These are phyloP conservation scores for Python bivittatus DNA, from an alignment of 2,113 vertebrate genomes.

Conservation along the genomic window DNA sequence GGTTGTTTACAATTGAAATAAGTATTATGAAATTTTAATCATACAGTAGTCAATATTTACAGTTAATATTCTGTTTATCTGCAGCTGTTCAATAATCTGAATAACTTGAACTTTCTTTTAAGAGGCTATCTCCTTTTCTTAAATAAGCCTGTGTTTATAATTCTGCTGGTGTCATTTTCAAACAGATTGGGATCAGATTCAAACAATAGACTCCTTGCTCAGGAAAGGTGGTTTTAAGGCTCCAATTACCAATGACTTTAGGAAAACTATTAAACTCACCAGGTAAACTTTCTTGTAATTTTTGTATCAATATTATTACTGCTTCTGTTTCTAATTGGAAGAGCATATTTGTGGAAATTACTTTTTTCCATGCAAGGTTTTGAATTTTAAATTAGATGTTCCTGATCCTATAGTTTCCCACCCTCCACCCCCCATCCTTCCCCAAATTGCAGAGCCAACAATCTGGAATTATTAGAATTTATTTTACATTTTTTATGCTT, in stretches of 20 bases:
- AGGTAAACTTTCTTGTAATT: conserved; percentile 66
- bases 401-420: neutral
- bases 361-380: neutral
- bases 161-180: conserved; percentile 48
- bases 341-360: neutral
- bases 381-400: neutral
- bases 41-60: neutral
- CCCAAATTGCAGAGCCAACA: neutral
- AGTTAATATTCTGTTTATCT: neutral
- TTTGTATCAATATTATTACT: conserved; percentile 26
- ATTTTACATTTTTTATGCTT: neutral
- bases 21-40: neutral
- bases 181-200: conserved; percentile 86
- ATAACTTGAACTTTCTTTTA: conserved; percentile 32
- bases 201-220: conserved; percentile 87
- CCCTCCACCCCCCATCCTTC: no score
- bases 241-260: conserved; percentile 85
- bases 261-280: conserved; percentile 86
- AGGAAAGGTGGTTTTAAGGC: conserved; percentile 88
- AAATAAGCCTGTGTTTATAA: conserved; percentile 18
- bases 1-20: conserved; percentile 25
- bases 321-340: neutral
- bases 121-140: conserved; percentile 6
- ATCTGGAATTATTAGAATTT: neutral
- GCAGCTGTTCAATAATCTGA: conserved; percentile 16